Evolutionary conservation across 2,888 invertebrate species (phyloP).

Genomic region (Noctua comes): DNA sequence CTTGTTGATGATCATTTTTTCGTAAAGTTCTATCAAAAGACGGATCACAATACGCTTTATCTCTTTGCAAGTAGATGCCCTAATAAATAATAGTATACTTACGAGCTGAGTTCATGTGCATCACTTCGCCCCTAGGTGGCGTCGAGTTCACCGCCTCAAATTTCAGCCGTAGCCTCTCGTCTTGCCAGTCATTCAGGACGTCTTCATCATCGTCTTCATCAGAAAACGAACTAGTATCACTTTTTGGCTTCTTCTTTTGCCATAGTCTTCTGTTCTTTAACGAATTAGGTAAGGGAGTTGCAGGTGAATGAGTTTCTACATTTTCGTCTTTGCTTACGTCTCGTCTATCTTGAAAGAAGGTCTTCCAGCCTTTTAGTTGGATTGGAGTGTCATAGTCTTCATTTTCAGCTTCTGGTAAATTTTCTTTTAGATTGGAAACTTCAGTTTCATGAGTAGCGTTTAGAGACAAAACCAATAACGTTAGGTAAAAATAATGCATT

Average conservation of each 20-base stretch:
- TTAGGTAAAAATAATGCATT: conserved; percentile 68
- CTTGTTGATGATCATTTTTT: no score
- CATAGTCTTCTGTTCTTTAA: conserved; percentile 54
- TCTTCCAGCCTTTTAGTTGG: neutral
- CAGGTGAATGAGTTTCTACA: conserved; percentile 54
- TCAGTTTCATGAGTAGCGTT: conserved; percentile 59
- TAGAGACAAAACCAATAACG: conserved; percentile 38
- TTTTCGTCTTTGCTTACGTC: conserved; percentile 1
- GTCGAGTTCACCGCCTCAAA: conserved; percentile 74
- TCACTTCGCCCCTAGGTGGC: conserved; percentile 70
- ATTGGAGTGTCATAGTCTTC: neutral
- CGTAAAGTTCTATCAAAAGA: neutral
- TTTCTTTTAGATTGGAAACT: conserved; percentile 57
- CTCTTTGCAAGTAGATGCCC: neutral
- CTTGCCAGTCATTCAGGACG: conserved; percentile 72
- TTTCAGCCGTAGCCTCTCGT: conserved; percentile 71
- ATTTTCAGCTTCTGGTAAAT: conserved; percentile 37
- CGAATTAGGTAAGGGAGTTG: conserved; percentile 73
- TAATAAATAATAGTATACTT: conserved; percentile 56
- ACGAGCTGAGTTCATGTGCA: conserved; percentile 84
- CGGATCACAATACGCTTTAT: neutral
- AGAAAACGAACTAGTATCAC: neutral
- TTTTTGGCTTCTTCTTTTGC: fast-evolving
- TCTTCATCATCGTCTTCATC: conserved; percentile 67
- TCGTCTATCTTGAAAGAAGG: neutral